Evolutionary conservation across 1,140 invertebrate species (phyloP).

Genomic region (Heliconius nattereri): DNA sequence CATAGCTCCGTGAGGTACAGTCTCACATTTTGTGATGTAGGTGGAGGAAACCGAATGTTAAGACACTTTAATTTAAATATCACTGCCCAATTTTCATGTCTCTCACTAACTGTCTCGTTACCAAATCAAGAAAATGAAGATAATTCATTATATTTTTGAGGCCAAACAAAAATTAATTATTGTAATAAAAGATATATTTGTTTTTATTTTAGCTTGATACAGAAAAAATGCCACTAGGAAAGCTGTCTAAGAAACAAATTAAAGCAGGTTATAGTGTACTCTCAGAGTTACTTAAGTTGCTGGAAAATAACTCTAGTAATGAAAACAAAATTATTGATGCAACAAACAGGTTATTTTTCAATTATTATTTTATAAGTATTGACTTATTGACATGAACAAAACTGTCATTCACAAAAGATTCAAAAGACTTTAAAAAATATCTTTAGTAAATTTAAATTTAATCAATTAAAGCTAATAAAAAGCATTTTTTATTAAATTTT

Average conservation of each 20-base stretch:
- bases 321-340: conserved; percentile 87
- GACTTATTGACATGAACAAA: too few species aligned
- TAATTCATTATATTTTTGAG: too few species aligned
- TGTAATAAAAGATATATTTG: not conserved
- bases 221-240: conserved; percentile 98
- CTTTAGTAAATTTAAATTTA: too few species aligned
- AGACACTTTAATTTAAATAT: too few species aligned
- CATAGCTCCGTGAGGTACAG: not conserved
- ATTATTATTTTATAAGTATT: not conserved
- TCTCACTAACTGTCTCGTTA: too few species aligned
- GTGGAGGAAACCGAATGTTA: too few species aligned
- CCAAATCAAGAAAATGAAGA: too few species aligned
- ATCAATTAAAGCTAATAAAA: not conserved
- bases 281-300: conserved; percentile 87
- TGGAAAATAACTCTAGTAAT: conserved; percentile 80
- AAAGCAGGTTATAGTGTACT: conserved; percentile 92
- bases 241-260: conserved; percentile 96
- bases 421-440: too few species aligned
- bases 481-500: conserved; percentile 27
- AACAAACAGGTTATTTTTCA: conserved; percentile 85
- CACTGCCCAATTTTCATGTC: too few species aligned
- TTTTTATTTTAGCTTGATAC: conserved; percentile 87
- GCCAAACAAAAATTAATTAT: too few species aligned
- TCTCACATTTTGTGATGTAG: not conserved
- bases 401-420: too few species aligned